These are phyloP conservation scores for Aphis craccivora DNA, from an alignment of 1,140 invertebrate species.

Conservation along the genomic window DNA sequence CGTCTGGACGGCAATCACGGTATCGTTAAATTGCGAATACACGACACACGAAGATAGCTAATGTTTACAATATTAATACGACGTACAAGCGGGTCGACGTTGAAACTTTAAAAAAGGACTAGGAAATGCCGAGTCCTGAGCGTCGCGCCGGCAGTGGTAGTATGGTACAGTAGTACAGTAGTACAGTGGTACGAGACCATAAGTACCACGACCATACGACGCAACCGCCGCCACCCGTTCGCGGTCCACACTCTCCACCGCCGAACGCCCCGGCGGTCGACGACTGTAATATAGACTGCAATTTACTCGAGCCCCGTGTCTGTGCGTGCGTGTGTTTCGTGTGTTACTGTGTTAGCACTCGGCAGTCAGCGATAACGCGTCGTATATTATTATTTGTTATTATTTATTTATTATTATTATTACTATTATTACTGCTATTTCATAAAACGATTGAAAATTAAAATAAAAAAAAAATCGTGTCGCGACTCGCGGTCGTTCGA, in stretches of 20 bases:
- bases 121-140: no score
- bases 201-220: background rate
- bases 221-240: background rate
- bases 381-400: background rate
- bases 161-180: background rate
- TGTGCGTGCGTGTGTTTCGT: constrained; percentile 11
- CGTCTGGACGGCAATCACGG: no score
- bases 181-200: background rate
- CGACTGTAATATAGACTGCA: background rate
- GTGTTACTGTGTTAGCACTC: background rate
- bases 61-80: no score
- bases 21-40: no score
- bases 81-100: no score
- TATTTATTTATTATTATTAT: constrained; percentile 8
- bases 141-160: background rate
- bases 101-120: no score
- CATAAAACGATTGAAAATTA: background rate
- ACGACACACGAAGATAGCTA: no score
- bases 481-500: background rate
- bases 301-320: background rate
- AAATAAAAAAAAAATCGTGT: background rate
- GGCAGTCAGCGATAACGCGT: constrained; percentile 33
- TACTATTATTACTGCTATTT: background rate
- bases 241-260: background rate
- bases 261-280: background rate